These are phyloP conservation scores for Diplosoma virens DNA, from an alignment of 23 tunicate species.

Conservation along the genomic window DNA sequence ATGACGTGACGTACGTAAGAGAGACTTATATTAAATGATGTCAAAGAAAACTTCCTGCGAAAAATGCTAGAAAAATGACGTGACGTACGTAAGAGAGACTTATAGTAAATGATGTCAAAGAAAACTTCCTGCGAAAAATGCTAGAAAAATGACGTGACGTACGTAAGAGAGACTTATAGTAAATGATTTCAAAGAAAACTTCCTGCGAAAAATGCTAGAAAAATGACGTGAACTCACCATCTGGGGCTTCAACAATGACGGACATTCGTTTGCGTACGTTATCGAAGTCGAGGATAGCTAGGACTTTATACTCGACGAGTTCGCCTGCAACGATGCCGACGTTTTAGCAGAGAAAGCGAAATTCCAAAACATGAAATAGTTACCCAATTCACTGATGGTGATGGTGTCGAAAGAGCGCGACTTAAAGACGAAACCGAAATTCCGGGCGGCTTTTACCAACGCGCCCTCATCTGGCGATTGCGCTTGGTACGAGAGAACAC, in stretches of 20 bases:
- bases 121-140: no score
- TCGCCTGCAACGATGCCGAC: constrained; percentile 36
- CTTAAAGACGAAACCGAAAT: constrained; percentile 93
- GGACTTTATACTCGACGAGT: constrained; percentile 59
- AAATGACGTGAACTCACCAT: constrained; percentile 39
- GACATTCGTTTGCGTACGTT: constrained; percentile 97
- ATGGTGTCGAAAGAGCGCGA: constrained; percentile 71
- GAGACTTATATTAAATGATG: no score
- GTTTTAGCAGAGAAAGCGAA: neutral
- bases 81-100: no score
- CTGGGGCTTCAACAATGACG: constrained; percentile 72
- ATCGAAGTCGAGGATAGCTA: constrained; percentile 94
- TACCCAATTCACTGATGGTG: constrained; percentile 81
- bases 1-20: no score
- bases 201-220: no score
- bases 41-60: no score
- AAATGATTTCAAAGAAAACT: no score
- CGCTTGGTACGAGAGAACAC: constrained; percentile 81
- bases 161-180: no score
- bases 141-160: no score
- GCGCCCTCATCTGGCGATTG: constrained; percentile 99
- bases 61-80: no score
- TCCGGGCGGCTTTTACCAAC: constrained; percentile 90
- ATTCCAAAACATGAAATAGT: neutral
- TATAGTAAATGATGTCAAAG: no score